Conservation (phyloP, 2,888 invertebrate genomes). For the Charanyca ferruginea region DNA sequence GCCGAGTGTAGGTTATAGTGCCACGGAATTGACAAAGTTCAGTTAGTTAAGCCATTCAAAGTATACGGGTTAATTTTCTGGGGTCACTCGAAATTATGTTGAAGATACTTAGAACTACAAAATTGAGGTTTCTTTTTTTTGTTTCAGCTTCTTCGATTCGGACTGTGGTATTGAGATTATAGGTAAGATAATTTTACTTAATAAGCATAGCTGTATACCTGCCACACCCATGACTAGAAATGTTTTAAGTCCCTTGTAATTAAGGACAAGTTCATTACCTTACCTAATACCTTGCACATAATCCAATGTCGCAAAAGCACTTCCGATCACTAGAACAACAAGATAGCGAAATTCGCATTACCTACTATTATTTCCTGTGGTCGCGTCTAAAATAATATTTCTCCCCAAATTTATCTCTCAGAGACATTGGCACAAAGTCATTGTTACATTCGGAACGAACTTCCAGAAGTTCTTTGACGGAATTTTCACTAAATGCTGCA, state of each 20-base stretch:
- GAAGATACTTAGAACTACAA: constrained; percentile 3
- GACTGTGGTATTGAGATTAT: constrained; percentile 9
- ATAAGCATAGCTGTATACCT: too few relatives aligned
- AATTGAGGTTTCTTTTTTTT: constrained; percentile 40
- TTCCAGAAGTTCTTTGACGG: constrained; percentile 37
- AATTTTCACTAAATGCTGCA: constrained; percentile 50
- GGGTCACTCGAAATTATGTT: constrained; percentile 17
- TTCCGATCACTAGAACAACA: not conserved
- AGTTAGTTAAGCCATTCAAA: constrained; percentile 22
- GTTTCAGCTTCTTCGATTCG: constrained; percentile 46
- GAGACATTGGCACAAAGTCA: constrained; percentile 22
- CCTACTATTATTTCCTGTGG: not conserved
- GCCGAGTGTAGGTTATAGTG: constrained; percentile 54
- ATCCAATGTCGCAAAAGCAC: not conserved
- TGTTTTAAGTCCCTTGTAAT: not conserved
- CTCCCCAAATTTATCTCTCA: not conserved
- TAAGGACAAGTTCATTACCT: too few relatives aligned
- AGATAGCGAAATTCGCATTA: not conserved
- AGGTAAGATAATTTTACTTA: constrained; percentile 40
- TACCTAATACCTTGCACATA: too few relatives aligned
- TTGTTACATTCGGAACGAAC: constrained; percentile 31
- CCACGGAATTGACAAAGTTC: constrained; percentile 62
- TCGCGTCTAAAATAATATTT: constrained; percentile 12
- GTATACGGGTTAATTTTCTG: constrained; percentile 29
- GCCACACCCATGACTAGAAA: too few relatives aligned